Percentiles rank a stretch among this genome's conserved stretches.
These are phyloP conservation scores for Axis porcinus DNA, from an alignment of 2,113 vertebrate genomes.

Conservation along the genomic window DNA sequence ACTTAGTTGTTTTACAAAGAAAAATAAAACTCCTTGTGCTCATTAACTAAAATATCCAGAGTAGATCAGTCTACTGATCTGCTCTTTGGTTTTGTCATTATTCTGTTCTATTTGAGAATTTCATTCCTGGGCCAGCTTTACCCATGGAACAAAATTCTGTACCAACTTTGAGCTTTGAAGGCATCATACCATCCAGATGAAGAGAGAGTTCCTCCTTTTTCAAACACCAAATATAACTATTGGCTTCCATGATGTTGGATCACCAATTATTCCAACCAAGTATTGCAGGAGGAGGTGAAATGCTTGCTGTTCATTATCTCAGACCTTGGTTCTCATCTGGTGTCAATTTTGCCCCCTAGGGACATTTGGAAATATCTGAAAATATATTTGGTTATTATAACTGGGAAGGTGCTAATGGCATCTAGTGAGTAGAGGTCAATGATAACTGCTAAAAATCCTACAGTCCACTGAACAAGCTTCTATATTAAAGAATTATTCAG, in stretches of 20 bases:
- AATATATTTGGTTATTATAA: background rate
- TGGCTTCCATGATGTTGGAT: background rate
- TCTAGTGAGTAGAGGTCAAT: background rate
- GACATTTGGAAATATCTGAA: background rate
- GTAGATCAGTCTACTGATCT: background rate
- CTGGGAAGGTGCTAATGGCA: background rate
- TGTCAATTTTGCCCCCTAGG: background rate
- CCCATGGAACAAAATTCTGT: background rate
- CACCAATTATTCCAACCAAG: background rate
- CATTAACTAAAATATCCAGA: background rate
- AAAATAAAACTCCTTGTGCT: background rate
- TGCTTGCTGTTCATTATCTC: background rate
- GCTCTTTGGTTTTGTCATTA: background rate
- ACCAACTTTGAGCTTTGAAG: background rate
- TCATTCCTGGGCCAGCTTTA: background rate
- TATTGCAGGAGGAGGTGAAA: background rate
- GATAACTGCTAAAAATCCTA: background rate
- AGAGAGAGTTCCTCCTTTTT: background rate
- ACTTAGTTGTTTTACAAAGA: background rate
- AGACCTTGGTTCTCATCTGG: background rate
- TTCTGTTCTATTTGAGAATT: background rate
- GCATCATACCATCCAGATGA: background rate
- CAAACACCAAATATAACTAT: background rate
- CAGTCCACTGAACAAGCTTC: background rate
- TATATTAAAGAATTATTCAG: background rate